phyloP scores from a whole-genome alignment of 2,888 invertebrate genomes.

The Elaeidobius kamerunicus region DNA sequence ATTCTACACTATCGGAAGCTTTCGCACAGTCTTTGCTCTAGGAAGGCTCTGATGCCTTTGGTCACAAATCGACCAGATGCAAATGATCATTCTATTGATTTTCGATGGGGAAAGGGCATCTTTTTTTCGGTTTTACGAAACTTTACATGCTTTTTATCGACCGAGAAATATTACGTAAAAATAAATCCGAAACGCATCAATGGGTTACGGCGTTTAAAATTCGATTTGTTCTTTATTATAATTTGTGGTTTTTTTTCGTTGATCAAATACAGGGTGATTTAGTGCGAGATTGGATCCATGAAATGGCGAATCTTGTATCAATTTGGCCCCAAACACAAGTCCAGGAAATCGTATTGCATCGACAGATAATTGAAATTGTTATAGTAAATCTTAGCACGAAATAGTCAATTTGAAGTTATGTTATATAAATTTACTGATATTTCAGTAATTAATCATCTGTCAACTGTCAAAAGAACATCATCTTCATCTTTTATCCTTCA shows the following conservation, averaged over 20 bases:
- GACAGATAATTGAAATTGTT: no score
- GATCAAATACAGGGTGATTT: slow-evolving; percentile 13
- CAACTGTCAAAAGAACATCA: no score
- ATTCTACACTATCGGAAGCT: slow-evolving; percentile 18
- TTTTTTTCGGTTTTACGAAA: slow-evolving; percentile 25
- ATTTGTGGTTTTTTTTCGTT: slow-evolving; percentile 9
- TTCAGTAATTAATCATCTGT: no score
- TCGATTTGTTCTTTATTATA: slow-evolving; percentile 25
- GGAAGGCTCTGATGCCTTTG: slow-evolving; percentile 12
- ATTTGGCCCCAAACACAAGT: no score
- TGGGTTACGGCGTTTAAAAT: slow-evolving; percentile 22
- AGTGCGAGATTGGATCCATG: neutral
- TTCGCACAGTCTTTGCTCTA: slow-evolving; percentile 8
- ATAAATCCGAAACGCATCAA: slow-evolving; percentile 29
- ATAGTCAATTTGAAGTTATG: no score
- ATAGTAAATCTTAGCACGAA: no score
- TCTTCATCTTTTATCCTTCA: no score
- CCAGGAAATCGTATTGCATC: no score
- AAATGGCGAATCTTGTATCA: no score
- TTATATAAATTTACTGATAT: no score
- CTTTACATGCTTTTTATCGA: slow-evolving; percentile 25
- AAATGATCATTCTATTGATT: slow-evolving; percentile 14
- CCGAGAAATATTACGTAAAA: slow-evolving; percentile 28
- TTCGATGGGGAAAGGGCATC: slow-evolving; percentile 21
- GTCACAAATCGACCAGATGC: slow-evolving; percentile 1